phyloP scores from a whole-genome alignment of 2,113 vertebrate species.

The Oncorhynchus clarkii region DNA sequence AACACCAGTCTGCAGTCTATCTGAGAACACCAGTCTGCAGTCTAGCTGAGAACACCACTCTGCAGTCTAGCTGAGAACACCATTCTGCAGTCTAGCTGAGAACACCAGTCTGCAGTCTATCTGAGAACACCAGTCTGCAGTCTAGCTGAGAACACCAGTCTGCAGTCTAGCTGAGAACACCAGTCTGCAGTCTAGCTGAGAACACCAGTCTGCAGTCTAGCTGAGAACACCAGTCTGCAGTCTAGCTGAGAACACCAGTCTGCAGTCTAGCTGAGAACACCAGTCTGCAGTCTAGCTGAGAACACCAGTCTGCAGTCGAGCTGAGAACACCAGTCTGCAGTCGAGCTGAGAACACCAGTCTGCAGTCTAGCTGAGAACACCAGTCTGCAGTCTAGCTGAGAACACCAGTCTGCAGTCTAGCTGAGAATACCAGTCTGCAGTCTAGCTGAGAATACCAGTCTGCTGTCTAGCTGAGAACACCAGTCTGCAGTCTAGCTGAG shows the following conservation, averaged over 20 bases:
- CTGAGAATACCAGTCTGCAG: constrained; percentile 44
- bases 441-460: constrained; percentile 37
- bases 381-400: constrained; percentile 49
- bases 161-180: no score
- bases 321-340: constrained; percentile 45
- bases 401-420: constrained; percentile 41
- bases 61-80: constrained; percentile 13
- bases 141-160: constrained; percentile 28
- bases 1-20: constrained; percentile 29
- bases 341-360: constrained; percentile 45
- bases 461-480: no score
- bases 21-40: constrained; percentile 31
- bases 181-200: constrained; percentile 49
- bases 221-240: constrained; percentile 45
- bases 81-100: constrained; percentile 18
- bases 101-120: constrained; percentile 29
- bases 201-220: constrained; percentile 42
- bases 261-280: constrained; percentile 46
- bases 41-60: constrained; percentile 26
- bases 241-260: constrained; percentile 45
- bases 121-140: constrained; percentile 33
- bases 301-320: constrained; percentile 40
- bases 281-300: constrained; percentile 46
- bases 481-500: constrained; percentile 49
- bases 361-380: constrained; percentile 46